Evolutionary conservation across 1,140 invertebrate genomes (phyloP), one percentile per base, ranked within the genome.

Genomic region (Drosophila lini): DNA sequence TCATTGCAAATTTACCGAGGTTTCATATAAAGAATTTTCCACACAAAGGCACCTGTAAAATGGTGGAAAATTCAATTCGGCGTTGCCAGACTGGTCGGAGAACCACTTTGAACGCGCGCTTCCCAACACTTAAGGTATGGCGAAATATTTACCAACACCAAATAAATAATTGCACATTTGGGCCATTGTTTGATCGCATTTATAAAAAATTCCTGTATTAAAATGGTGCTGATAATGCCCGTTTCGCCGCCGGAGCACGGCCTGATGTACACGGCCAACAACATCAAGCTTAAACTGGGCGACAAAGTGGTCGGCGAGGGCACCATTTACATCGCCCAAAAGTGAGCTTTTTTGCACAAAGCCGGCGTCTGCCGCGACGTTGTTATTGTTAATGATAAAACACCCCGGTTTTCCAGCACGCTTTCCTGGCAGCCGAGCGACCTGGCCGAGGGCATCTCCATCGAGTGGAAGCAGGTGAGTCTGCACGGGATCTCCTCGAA

Each of bases 181-280:
- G 11, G 8, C 34, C n/a, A 25, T 67, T 65, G 45, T 68, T 67
- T 65, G 32, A 52, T 65, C 62, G 62, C 62, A 34, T 41, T 42
- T 69, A 15, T 45, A 25, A 34, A n/a, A 1, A 19, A 71, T 41
- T 88, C 58, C 40, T 85, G 48, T 71, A 83, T 89, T 78, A 89
- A 88, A 81, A 92, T 92, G 91, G 91, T 92, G 48, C 53, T 92
- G 52, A 92, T 92, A 50, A 88, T 61, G 47, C 76, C 77, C 11
- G 68, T 92, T 60, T 79, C 73, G 6, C 64, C 75, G 22, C 91
- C 91, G 9, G 84, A 89, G 47, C 70, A 89, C 16, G 91, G 89
- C 22, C 38, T 92, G 8, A 56, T 92, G 10, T 92, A 92, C 41
- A 81, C 82, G 4, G 81, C 91, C 6, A 81, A 81, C 56, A 92